Evolutionary conservation across 2,888 invertebrate species (phyloP), one percentile per base, ranked within the genome.

Genomic region (Rhodophaea formosa): DNA sequence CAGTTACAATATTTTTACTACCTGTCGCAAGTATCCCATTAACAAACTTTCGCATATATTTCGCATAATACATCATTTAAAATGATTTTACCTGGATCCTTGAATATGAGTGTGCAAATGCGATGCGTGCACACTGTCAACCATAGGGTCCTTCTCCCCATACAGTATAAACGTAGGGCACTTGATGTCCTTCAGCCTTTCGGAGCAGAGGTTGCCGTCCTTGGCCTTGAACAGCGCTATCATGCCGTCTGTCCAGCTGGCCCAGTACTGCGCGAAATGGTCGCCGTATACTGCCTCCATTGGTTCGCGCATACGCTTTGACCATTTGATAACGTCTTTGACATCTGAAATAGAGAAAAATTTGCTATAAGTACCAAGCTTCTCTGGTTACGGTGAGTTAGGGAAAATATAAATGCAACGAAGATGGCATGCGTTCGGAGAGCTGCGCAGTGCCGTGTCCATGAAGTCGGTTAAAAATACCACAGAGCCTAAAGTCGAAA

Each of bases 151-250:
- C 75, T 96, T 96, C 64, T 93, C 93, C 0, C 98, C 98, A 74
- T 97, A 96, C 47, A 98, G 74, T 66, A 98, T 95, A 16, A 97
- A 92, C 0, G 96, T 96, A 0, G 96, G 95, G 64, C 95, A 95
- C 56, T 89, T 88, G 16, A 97, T 95, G 51, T 94, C 86, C 2
- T 91, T 79, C 43, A 97, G 74, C 32, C 92, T 79, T 3, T 91
- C 83, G 60, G 92, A 93, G 76, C 97, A 97, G 63, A 97, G 93
- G 72, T 97, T 93, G 0, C 97, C 97, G 35, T 93, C 86, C 0
- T 93, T 91, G 3, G 92, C 82, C 8, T 92, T 86, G 65, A 89
- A 93, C 46, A 96, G 86, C 5, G 79, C 78, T 12, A 78, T 76
- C 74, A 94, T 91, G 0, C 93, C 92, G 66, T 96, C 95, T 1